These are phyloP conservation scores for Chloroceryle aenea DNA, from an alignment of 2,113 vertebrate species.

Conservation along the genomic window DNA sequence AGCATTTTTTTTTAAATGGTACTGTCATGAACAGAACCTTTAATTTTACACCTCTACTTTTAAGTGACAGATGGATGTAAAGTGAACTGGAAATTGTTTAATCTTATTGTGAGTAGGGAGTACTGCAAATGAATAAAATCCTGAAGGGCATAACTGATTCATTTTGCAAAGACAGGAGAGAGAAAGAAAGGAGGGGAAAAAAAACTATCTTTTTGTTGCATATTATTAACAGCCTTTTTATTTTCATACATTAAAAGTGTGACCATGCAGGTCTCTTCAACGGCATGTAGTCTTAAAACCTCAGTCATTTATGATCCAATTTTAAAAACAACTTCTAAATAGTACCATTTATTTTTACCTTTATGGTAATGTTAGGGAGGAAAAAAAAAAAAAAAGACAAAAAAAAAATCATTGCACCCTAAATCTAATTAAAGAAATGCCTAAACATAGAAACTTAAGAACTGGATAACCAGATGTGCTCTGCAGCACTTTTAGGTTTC, in stretches of 20 bases:
- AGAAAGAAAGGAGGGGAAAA: background rate
- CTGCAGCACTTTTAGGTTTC: slow-evolving; percentile 39
- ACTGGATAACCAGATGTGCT: slow-evolving; percentile 63
- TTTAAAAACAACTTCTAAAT: slow-evolving; percentile 6
- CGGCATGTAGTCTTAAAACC: background rate
- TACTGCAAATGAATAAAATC: background rate
- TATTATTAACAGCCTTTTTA: background rate
- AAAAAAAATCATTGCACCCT: background rate
- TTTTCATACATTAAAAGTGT: background rate
- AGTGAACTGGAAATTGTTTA: background rate
- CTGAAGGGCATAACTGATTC: background rate
- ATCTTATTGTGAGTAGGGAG: background rate
- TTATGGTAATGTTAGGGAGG: slow-evolving; percentile 37
- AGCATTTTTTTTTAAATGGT: background rate
- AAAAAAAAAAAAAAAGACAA: background rate
- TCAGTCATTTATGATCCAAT: background rate
- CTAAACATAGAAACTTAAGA: slow-evolving; percentile 42
- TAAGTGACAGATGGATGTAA: background rate
- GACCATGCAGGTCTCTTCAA: background rate
- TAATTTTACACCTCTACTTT: background rate
- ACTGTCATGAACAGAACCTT: background rate
- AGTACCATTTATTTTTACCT: slow-evolving; percentile 76
- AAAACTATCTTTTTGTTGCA: background rate
- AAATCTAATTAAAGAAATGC: slow-evolving; percentile 76
- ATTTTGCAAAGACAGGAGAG: background rate